Conservation (phyloP, 2,888 invertebrate species). For the Agrotis clavis region DNA sequence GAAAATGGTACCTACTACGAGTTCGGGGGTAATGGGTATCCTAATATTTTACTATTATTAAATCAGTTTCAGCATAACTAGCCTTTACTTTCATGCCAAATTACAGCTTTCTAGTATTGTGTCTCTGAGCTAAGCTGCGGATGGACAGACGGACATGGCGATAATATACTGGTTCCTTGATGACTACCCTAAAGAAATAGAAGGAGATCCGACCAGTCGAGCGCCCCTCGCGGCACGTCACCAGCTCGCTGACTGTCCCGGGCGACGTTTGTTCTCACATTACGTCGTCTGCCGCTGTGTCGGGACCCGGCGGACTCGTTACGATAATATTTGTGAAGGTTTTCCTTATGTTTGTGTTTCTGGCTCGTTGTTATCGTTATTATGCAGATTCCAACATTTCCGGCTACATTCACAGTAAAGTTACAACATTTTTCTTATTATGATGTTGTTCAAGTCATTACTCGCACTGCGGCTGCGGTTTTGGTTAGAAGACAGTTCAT, state of each 20-base stretch:
- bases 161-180: no score
- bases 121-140: no score
- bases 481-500: background rate
- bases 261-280: conserved; percentile 9
- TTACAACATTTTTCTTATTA: conserved; percentile 16
- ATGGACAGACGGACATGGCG: no score
- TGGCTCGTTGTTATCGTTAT: conserved; percentile 31
- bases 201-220: background rate
- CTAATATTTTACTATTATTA: no score
- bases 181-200: no score
- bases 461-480: background rate
- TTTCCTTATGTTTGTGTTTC: conserved; percentile 41
- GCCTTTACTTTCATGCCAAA: no score
- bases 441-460: conserved; percentile 35
- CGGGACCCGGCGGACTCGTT: conserved; percentile 16
- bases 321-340: conserved; percentile 5
- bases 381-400: conserved; percentile 53
- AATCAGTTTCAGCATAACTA: no score
- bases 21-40: no score
- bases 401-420: conserved; percentile 24
- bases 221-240: no score
- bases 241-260: background rate
- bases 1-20: no score
- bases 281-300: background rate
- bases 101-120: no score